Conservation (phyloP, 2,113 vertebrate species). For the Coptodon bakossiorum region DNA sequence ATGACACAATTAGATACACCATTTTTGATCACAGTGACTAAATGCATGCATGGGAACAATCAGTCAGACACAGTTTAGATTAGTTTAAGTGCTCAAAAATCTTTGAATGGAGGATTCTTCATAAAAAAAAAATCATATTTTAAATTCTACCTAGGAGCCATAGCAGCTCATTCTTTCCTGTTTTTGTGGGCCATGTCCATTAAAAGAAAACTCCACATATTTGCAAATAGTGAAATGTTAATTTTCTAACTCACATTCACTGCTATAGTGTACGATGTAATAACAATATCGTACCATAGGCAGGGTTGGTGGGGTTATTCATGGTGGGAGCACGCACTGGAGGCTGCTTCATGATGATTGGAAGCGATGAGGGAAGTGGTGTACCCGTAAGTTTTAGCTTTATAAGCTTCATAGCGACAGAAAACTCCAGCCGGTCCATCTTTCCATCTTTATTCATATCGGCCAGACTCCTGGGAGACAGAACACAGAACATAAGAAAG, state of each 20-base stretch:
- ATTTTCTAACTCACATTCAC: neutral
- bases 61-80: neutral
- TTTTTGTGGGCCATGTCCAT: neutral
- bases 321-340: constrained; percentile 74
- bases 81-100: neutral
- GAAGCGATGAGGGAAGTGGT: constrained; percentile 79
- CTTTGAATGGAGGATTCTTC: neutral
- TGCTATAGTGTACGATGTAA: neutral
- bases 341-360: constrained; percentile 92
- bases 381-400: constrained; percentile 92
- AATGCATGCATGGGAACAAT: neutral
- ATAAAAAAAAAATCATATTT: neutral
- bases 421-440: constrained; percentile 95
- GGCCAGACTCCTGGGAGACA: constrained; percentile 77
- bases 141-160: neutral
- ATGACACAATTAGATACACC: neutral
- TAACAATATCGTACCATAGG: constrained; percentile 75
- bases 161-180: neutral
- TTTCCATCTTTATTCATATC: constrained; percentile 96
- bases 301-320: constrained; percentile 58
- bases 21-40: neutral
- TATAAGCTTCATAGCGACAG: constrained; percentile 97
- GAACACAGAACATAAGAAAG: neutral
- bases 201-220: neutral
- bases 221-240: neutral